These are phyloP conservation scores for Machaerirhynchus nigripectus DNA, from an alignment of 2,113 vertebrate species.

Conservation along the genomic window DNA sequence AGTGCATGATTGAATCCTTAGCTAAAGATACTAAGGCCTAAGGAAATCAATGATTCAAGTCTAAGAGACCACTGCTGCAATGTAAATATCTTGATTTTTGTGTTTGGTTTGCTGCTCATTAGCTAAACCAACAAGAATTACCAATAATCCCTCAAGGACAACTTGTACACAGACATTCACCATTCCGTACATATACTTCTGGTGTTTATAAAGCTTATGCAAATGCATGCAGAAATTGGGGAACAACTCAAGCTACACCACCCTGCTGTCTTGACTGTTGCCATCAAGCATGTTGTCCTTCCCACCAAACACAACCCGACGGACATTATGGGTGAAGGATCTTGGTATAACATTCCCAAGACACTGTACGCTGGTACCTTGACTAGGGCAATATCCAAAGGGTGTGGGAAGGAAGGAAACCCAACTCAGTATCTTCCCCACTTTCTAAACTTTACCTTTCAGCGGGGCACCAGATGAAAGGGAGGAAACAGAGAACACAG, in stretches of 20 bases:
- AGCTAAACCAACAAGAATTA: constrained; percentile 21
- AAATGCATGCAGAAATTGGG: background rate
- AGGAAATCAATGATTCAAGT: background rate
- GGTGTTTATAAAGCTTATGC: background rate
- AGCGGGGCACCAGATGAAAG: background rate
- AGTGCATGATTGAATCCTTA: background rate
- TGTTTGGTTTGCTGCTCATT: background rate
- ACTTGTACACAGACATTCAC: background rate
- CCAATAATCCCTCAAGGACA: constrained; percentile 4
- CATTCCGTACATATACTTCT: background rate
- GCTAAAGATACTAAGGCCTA: background rate
- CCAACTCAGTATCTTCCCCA: background rate
- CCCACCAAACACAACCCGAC: background rate
- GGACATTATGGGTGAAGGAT: background rate
- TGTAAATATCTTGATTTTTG: background rate
- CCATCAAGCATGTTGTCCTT: background rate
- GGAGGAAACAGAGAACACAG: fast-evolving
- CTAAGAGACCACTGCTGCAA: background rate
- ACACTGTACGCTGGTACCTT: background rate
- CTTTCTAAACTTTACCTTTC: background rate
- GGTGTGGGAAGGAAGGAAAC: background rate
- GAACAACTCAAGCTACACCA: background rate
- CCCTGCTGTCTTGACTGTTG: background rate
- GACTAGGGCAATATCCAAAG: background rate
- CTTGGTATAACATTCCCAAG: background rate